These are phyloP conservation scores for Macquaria australasica DNA, from an alignment of 2,113 vertebrate genomes.

Conservation along the genomic window DNA sequence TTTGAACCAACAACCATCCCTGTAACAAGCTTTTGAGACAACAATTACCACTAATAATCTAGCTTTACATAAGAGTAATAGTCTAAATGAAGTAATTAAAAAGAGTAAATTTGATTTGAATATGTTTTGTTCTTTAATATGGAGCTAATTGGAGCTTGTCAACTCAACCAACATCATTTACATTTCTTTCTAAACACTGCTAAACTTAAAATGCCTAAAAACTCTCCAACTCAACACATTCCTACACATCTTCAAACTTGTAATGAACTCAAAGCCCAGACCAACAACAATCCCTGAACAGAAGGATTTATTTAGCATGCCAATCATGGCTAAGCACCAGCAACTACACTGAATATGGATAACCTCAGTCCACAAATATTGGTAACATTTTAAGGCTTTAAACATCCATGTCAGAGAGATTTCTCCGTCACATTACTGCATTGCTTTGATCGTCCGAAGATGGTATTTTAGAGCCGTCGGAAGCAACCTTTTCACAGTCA, in stretches of 20 bases:
- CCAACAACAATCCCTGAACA: not conserved
- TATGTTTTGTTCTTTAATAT: not conserved
- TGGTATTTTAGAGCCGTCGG: not conserved
- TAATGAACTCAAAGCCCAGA: not conserved
- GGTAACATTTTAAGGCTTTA: not conserved
- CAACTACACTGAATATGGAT: not conserved
- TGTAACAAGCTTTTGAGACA: not conserved
- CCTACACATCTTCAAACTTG: not conserved
- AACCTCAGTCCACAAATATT: not conserved
- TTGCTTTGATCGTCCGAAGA: not conserved
- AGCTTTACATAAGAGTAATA: not conserved
- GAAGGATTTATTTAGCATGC: not conserved
- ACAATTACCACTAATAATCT: not conserved
- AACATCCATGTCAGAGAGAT: not conserved
- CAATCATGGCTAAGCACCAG: not conserved
- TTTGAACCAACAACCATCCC: not conserved
- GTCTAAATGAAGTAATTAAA: not conserved
- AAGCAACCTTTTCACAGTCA: not conserved
- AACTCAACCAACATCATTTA: not conserved
- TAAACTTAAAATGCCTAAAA: not conserved
- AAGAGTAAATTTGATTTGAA: constrained; percentile 6
- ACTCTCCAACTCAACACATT: not conserved
- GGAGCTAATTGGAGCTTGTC: not conserved
- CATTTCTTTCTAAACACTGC: not conserved
- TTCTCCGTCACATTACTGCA: not conserved